phyloP scores from a whole-genome alignment of 2,113 vertebrate genomes.

The Nothoprocta perdicaria region DNA sequence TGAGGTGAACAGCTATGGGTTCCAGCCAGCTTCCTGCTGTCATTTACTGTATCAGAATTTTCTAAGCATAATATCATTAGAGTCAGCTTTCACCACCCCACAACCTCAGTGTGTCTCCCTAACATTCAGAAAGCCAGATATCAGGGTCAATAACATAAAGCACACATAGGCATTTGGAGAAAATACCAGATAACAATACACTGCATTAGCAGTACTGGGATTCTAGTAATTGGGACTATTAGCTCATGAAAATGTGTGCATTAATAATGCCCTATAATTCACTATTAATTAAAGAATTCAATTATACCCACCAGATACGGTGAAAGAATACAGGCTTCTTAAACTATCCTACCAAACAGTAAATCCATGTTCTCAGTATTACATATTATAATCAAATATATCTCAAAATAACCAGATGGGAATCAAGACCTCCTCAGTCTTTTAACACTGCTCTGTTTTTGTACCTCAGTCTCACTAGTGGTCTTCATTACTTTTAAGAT shows the following conservation, averaged over 20 bases:
- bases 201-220: neutral
- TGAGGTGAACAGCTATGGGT: neutral
- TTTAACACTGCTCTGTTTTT: neutral
- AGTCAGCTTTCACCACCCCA: neutral
- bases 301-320: neutral
- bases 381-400: neutral
- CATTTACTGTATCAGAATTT: neutral
- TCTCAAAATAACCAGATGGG: neutral
- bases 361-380: neutral
- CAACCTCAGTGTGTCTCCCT: neutral
- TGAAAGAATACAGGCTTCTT: neutral
- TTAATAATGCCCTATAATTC: neutral
- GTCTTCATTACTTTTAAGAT: neutral
- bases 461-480: neutral
- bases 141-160: neutral
- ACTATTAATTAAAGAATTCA: constrained; percentile 2
- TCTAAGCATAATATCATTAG: neutral
- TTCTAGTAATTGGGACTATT: fast-evolving
- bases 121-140: neutral
- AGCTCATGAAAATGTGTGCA: neutral
- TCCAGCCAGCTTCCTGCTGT: neutral
- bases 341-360: neutral
- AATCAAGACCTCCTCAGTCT: neutral
- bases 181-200: neutral
- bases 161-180: neutral